These are phyloP conservation scores for Gila robusta DNA, from an alignment of 2,797 vertebrate genomes.

Conservation along the genomic window DNA sequence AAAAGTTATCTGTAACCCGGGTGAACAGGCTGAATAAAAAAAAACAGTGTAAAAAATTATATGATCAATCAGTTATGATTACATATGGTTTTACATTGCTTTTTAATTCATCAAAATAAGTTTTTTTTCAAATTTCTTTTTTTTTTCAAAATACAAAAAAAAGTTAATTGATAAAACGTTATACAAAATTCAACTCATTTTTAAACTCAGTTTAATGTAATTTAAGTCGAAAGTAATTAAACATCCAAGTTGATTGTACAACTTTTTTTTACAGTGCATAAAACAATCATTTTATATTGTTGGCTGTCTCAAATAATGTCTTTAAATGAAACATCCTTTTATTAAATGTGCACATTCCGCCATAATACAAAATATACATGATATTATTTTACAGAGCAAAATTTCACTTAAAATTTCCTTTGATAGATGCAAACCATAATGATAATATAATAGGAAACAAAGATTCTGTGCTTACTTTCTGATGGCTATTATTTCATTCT, in stretches of 20 bases:
- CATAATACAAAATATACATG: background rate
- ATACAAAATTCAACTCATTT: no score
- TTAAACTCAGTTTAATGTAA: no score
- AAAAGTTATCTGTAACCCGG: background rate
- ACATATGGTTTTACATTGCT: no score
- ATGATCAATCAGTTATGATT: no score
- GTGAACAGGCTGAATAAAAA: background rate
- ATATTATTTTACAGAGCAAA: background rate
- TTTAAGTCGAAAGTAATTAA: no score
- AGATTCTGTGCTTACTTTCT: background rate
- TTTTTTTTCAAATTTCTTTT: no score
- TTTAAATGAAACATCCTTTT: background rate
- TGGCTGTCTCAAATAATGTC: background rate
- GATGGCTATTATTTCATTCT: background rate
- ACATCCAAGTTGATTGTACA: no score
- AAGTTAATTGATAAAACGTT: no score
- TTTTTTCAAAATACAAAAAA: no score
- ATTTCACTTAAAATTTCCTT: background rate
- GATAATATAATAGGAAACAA: background rate
- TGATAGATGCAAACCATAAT: background rate
- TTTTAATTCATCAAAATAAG: no score
- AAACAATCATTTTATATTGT: background rate
- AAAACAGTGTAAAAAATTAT: no score
- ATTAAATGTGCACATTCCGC: background rate
- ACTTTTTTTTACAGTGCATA: no score